Conservation (phyloP, 2,113 vertebrate species). For the Actenoides hombroni region DNA sequence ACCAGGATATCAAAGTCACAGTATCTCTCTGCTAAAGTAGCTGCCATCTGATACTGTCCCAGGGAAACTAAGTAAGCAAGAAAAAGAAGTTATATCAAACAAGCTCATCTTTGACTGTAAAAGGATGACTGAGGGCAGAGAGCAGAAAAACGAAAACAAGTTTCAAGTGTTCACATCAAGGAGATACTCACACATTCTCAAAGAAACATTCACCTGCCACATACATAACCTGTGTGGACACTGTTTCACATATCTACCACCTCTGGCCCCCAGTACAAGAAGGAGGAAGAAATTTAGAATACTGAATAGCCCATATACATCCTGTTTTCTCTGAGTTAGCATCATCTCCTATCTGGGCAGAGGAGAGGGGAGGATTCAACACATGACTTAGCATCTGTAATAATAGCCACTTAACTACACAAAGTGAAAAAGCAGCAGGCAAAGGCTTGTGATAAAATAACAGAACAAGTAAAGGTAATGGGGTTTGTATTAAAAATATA, state of each 20-base stretch:
- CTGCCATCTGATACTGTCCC: slow-evolving; percentile 90
- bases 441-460: background rate
- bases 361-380: background rate
- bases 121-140: background rate
- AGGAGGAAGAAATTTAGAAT: background rate
- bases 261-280: background rate
- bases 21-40: slow-evolving; percentile 93
- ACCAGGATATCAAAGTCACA: slow-evolving; percentile 97
- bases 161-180: background rate
- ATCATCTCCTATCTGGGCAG: background rate
- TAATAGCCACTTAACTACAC: background rate
- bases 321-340: background rate
- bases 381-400: background rate
- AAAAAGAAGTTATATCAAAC: background rate
- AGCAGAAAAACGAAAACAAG: background rate
- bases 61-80: slow-evolving; percentile 81
- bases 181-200: background rate
- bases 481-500: background rate
- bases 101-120: background rate
- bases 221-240: accelerated
- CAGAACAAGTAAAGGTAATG: background rate
- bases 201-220: background rate
- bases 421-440: background rate
- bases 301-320: background rate
- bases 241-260: background rate